A percentile compares a stretch with the other conserved stretches of the same genome.
These are phyloP conservation scores for Drosophila affinis DNA, from an alignment of 2,888 invertebrate genomes.

Conservation along the genomic window DNA sequence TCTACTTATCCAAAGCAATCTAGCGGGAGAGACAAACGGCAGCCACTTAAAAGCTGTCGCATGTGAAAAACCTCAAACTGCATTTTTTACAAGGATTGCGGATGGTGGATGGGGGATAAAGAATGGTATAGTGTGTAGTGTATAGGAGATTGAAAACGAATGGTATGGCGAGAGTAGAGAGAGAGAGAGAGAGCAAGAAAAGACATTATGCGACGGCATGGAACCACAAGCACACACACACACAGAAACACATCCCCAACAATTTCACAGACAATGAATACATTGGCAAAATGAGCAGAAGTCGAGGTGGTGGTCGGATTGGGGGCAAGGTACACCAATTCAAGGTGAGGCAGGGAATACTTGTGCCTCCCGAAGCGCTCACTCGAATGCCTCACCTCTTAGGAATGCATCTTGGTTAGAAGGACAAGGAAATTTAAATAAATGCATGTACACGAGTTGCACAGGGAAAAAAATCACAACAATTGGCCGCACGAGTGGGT, in stretches of 20 bases:
- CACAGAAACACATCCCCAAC: slow-evolving; percentile 67
- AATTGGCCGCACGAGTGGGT: slow-evolving; percentile 50
- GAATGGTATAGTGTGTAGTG: neutral
- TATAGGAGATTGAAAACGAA: neutral
- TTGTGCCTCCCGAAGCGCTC: neutral
- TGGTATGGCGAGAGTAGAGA: neutral
- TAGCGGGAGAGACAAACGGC: slow-evolving; percentile 67
- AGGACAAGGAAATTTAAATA: slow-evolving; percentile 73
- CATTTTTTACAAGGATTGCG: slow-evolving; percentile 52
- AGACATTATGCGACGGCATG: slow-evolving; percentile 77
- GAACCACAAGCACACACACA: slow-evolving; percentile 11
- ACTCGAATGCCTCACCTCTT: neutral
- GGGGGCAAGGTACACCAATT: neutral
- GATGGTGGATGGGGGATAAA: neutral
- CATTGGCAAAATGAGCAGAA: slow-evolving; percentile 72
- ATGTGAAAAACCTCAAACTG: slow-evolving; percentile 78
- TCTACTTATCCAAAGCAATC: slow-evolving; percentile 29
- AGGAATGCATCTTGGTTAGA: slow-evolving; percentile 22
- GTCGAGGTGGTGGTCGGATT: neutral
- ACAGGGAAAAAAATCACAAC: slow-evolving; percentile 60
- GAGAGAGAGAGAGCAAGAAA: slow-evolving; percentile 54
- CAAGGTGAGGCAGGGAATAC: neutral
- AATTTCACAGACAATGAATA: slow-evolving; percentile 79
- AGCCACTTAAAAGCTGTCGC: slow-evolving; percentile 78
- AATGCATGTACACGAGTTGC: slow-evolving; percentile 76